phyloP scores from a whole-genome alignment of 2,113 vertebrate species.

The Psittacara wagleri region DNA sequence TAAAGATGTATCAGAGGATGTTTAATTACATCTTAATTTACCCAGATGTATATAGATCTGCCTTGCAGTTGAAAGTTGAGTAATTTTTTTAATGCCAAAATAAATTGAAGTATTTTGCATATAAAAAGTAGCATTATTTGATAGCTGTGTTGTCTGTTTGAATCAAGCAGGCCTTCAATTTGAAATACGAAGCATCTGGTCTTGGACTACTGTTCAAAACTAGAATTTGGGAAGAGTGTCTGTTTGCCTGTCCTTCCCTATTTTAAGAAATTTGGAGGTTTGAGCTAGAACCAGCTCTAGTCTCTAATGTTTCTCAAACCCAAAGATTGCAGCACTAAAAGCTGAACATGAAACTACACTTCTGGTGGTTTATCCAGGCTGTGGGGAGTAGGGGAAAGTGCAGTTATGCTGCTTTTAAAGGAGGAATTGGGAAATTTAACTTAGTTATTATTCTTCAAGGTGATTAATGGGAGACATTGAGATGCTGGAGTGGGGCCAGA shows the following conservation, averaged over 20 bases:
- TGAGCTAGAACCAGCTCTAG: background rate
- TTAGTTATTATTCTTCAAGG: background rate
- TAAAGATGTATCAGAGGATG: background rate
- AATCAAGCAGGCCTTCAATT: background rate
- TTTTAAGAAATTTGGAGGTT: background rate
- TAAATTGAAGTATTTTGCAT: background rate
- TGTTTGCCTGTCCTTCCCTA: background rate
- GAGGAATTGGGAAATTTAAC: background rate
- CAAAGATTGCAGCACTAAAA: background rate
- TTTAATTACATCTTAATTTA: background rate
- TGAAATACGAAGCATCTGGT: background rate
- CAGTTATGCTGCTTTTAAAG: background rate
- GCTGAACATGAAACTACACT: background rate
- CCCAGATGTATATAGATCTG: background rate
- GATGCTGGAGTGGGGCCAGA: background rate
- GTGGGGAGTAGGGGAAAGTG: accelerated
- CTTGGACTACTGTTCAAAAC: background rate
- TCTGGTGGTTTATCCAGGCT: background rate
- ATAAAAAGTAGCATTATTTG: background rate
- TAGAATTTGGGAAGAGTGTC: background rate
- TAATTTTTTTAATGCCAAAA: background rate
- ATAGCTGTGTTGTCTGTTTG: background rate
- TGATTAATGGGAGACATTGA: background rate
- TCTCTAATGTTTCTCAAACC: background rate
- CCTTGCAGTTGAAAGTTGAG: background rate